Conservation (phyloP, 2,888 invertebrate species). For the Cacoxenus indagator region DNA sequence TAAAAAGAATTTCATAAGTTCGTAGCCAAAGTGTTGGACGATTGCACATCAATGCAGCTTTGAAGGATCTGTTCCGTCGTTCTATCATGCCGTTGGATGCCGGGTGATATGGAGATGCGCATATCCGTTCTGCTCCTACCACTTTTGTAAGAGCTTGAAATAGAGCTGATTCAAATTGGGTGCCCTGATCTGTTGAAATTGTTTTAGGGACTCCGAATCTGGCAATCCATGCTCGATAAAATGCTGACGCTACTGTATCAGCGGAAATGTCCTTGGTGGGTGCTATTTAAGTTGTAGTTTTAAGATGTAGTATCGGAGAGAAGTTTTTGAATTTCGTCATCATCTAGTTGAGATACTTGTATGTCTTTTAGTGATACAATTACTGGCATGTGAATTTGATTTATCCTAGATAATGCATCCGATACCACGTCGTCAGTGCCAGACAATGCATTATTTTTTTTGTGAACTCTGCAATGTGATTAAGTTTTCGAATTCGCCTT, state of each 20-base stretch:
- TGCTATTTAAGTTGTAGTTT: too few relatives aligned
- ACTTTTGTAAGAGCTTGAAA: neutral
- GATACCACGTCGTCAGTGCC: slow-evolving; percentile 6
- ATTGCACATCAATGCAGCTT: neutral
- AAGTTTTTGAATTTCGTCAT: slow-evolving; percentile 23
- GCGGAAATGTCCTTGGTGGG: neutral
- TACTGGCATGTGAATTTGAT: neutral
- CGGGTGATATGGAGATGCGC: neutral
- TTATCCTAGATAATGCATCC: neutral
- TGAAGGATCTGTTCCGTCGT: neutral
- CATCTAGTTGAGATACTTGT: neutral
- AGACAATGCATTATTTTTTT: slow-evolving; percentile 3
- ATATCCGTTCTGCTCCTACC: neutral
- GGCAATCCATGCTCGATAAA: neutral
- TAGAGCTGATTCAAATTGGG: neutral
- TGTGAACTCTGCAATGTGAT: slow-evolving; percentile 19
- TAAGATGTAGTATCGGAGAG: too few relatives aligned
- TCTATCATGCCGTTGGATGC: neutral
- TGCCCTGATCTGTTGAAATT: neutral
- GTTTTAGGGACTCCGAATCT: neutral
- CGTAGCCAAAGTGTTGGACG: neutral
- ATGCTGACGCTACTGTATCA: neutral
- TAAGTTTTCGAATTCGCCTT: slow-evolving; percentile 1
- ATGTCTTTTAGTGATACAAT: neutral
- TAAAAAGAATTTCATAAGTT: too few relatives aligned